Evolutionary conservation across 37 sponge, comb jelly and placozoan species (phyloP).

Genomic region (Mnemiopsis leidyi): DNA sequence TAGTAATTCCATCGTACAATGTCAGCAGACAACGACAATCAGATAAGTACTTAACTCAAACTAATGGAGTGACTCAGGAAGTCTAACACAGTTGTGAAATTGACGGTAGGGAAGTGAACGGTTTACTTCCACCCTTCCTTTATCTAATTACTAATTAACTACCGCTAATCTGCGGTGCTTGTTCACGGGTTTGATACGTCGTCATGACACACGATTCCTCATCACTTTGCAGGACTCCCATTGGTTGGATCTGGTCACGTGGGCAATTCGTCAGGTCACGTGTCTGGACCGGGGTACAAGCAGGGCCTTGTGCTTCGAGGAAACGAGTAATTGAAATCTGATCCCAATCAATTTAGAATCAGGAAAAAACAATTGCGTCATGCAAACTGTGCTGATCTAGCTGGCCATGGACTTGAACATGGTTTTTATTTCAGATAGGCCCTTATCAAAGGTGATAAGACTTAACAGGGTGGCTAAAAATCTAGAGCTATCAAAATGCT

Average conservation of each 20-base stretch:
- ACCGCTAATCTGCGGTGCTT: not conserved
- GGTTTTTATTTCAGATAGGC: not conserved
- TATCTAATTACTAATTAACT: not conserved
- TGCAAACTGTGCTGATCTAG: not conserved
- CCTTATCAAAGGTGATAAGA: not conserved
- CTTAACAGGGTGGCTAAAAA: not conserved
- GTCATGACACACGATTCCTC: slow-evolving; percentile 45
- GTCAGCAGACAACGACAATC: not conserved
- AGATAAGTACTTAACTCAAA: not conserved
- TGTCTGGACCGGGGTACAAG: not conserved
- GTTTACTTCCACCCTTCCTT: not conserved
- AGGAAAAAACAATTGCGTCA: not conserved
- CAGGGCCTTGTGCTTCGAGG: not conserved
- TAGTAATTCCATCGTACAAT: not conserved
- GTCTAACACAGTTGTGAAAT: not conserved
- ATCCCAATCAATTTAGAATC: not conserved
- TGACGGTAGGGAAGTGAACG: not conserved
- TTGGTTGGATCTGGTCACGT: slow-evolving; percentile 2
- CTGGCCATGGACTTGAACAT: not conserved
- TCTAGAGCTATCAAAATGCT: not conserved
- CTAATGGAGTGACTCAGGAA: not conserved
- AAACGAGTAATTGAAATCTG: slow-evolving; percentile 52
- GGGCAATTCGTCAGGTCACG: not conserved
- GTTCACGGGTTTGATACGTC: slow-evolving; percentile 19
- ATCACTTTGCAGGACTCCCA: not conserved